Percentiles rank a stretch among this genome's conserved stretches.
phyloP scores from a whole-genome alignment of 2,113 vertebrate species.

The Pseudopipra pipra region DNA sequence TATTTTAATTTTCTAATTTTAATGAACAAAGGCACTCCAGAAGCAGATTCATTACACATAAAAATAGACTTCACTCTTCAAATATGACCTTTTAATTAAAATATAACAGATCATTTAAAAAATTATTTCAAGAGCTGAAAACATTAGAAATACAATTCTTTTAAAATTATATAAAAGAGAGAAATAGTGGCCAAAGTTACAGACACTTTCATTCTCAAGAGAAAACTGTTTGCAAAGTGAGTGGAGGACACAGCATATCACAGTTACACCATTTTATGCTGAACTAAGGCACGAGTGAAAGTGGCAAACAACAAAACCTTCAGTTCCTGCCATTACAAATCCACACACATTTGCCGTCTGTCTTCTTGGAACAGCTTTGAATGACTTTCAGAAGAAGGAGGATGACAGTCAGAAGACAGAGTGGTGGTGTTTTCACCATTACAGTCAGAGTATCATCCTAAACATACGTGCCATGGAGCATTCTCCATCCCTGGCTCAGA shows the following conservation, averaged over 20 bases:
- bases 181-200: not conserved
- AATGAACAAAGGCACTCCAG: slow-evolving; percentile 64
- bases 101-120: slow-evolving; percentile 3
- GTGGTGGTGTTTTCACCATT: not conserved
- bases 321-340: not conserved
- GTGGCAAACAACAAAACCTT: not conserved
- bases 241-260: not conserved
- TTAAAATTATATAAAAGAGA: not conserved
- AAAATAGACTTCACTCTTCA: slow-evolving; percentile 43
- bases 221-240: not conserved
- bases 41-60: slow-evolving; percentile 7
- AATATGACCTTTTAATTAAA: slow-evolving; percentile 48
- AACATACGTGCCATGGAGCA: rapidly evolving
- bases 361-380: not conserved
- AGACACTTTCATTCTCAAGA: not conserved
- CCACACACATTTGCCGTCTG: not conserved
- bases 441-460: not conserved
- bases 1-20: slow-evolving; percentile 70
- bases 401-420: not conserved
- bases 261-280: not conserved
- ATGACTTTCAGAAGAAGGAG: not conserved
- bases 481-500: rapidly evolving
- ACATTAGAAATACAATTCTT: not conserved
- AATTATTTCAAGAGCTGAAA: not conserved
- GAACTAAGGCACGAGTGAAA: not conserved